Base-by-base conservation (phyloP, 2,797 vertebrate species). In the Anabas testudineus region DNA sequence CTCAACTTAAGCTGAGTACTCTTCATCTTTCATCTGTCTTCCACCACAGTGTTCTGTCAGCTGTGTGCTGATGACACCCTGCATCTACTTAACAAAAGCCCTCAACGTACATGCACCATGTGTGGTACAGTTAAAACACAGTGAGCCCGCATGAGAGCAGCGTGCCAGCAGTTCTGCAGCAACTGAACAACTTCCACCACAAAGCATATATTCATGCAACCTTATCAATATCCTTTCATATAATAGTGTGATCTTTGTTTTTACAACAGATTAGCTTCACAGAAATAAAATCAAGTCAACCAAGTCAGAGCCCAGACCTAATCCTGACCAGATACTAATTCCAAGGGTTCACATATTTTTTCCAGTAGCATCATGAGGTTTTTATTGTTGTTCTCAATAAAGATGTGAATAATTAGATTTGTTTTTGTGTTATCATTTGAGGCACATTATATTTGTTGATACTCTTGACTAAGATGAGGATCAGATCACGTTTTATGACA, bases 31-130 rank as follows among this genome's bases (percentile, higher is more conserved):
- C 8, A 12, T 18, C 13, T 13, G 0, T 43, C 37, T n/a, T 7
- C 59, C 67, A 42, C 77, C 65, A 32, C 18, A 22, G 0, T 18
- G 56, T 71, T 58, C 63, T 46, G 0, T 63, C 8, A n/a, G 36
- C 21, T 55, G 42, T 32, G 28, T 58, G 41, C 18, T 42, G 55
- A 66, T 42, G 26, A 43, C 4, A 48, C 41, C 7, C 24, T 49
- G 15, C 52, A 54, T 13, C 2, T 7, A 8, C 24, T 39, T 19
- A 52, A 62, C 18, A 22, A 51, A 15, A 59, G 14, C 30, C 22
- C 41, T 58, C 36, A 48, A 58, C 42, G 41, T 8, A 22, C 22
- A 16, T 0, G 4, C 8, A 64, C 37, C 28, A 34, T 10, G 30
- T 42, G 10, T 12, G 0, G 18, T 16, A 3, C 15, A 74, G 19